phyloP scores from a whole-genome alignment of 2,113 vertebrate genomes.

The human (Homo sapiens) region GRCh38 chr11:122212501-122213000 shows the following conservation, averaged over 20 bases:
- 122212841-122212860: neutral
- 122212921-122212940: neutral
- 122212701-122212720: neutral
- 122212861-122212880: neutral
- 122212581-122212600: neutral
- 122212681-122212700: neutral
- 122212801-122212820: too few species aligned
- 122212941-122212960: neutral
- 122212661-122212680: neutral
- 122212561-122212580: neutral
- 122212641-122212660: neutral
- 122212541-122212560: neutral
- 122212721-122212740: neutral
- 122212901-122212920: neutral
- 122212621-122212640: neutral
- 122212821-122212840: neutral
- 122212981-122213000: fast-evolving
- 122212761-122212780: neutral
- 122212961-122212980: neutral
- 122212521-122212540: neutral
- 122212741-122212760: neutral
- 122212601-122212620: neutral
- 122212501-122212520: neutral
- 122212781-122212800: neutral
- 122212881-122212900: neutral